These are phyloP conservation scores for Saxicola maurus DNA, from an alignment of 2,797 vertebrate species.

Conservation along the genomic window DNA sequence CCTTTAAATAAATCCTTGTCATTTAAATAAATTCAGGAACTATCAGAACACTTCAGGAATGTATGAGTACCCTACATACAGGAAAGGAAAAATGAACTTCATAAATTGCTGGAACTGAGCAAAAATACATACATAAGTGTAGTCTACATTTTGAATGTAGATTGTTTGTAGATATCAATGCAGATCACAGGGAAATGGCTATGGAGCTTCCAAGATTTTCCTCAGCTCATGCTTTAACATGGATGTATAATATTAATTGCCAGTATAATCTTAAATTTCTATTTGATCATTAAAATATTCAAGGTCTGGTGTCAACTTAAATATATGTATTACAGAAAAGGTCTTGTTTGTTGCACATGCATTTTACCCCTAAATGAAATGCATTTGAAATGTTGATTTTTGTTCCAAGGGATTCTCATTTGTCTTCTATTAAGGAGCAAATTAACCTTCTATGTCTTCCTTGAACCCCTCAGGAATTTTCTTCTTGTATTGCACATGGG, in stretches of 20 bases:
- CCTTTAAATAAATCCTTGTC: constrained; percentile 33
- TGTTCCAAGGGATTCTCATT: neutral
- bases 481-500: neutral
- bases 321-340: neutral
- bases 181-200: neutral
- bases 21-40: constrained; percentile 10
- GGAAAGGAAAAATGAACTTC: neutral
- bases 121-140: neutral
- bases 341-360: neutral
- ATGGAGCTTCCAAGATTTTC: neutral
- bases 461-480: neutral
- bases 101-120: neutral
- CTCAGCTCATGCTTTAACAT: neutral
- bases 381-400: neutral
- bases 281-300: neutral
- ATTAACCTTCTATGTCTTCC: neutral
- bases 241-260: neutral
- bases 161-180: neutral
- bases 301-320: neutral
- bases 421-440: neutral
- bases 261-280: neutral
- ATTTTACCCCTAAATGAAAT: neutral
- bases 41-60: neutral
- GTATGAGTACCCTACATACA: neutral
- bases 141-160: neutral